Base-by-base conservation (phyloP, 1,140 invertebrate genomes). In the Temnothorax longispinosus region DNA sequence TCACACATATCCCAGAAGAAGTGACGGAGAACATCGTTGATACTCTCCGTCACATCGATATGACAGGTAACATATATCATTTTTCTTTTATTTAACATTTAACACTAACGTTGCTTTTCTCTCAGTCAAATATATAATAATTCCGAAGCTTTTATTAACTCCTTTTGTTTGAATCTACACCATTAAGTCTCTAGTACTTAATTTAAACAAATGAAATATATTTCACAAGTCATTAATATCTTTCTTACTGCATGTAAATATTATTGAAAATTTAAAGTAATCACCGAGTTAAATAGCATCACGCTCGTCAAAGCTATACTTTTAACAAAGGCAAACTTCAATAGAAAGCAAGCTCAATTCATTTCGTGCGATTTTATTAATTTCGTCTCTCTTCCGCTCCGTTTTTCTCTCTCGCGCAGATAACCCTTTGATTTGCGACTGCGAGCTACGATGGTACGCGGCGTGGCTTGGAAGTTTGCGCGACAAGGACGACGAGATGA, bases 11-110 rank as follows among this genome's bases (percentile, higher is more conserved):
- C 78, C 96, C 97, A 0, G 97, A 98, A 92, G 98, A 99, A 91
- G 97, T 98, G n/a, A 98, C 98, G 96, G 98, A 98, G 92, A 97
- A 97, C 10, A 97, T 99, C 84, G 96, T 98, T 60, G 98, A 99
- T 92, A 98, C 98, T 0, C 95, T 99, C 1, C 96, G 97, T 88
- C 97, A 98, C 71, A 96, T 98, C 75, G 98, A 99, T 93, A 97
- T 98, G 86, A 98, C 98, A 96, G 98, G 98, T 98, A 96, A 96
- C 35, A 8, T 96, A 52, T 56, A 56, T 69, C 2, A 44, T 2
- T 58, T 60, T 60, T 0, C 21, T 81, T 27, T 52, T 41, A 13
- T 41, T 2, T 56, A 71, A 81, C 13, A 47, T 32, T 10, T 47
- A 62, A 62, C 10, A 38, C 4, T 58, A 58, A 58, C 8, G n/a